A percentile compares a stretch with the other conserved stretches of the same genome.
Evolutionary conservation across 2,113 vertebrate species (phyloP).

Genomic region (Rhinolophus ferrumequinum): DNA sequence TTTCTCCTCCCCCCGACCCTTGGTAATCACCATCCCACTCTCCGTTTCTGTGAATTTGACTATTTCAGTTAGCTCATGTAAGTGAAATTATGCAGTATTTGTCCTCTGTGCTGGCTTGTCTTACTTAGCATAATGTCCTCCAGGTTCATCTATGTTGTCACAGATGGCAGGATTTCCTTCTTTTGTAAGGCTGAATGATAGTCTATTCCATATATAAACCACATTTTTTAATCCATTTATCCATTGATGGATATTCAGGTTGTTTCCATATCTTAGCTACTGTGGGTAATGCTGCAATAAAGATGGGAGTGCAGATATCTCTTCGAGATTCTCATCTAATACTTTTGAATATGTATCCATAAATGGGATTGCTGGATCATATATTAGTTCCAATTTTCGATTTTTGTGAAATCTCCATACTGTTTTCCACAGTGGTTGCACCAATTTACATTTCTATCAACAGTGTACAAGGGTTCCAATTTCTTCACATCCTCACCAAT

Average conservation of each 20-base stretch:
- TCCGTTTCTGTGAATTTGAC: neutral
- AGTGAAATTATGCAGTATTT: neutral
- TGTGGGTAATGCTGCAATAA: neutral
- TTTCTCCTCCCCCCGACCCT: fast-evolving
- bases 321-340: neutral
- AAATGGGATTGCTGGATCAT: neutral
- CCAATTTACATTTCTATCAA: neutral
- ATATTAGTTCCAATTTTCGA: neutral
- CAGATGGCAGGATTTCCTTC: neutral
- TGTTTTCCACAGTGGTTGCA: neutral
- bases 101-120: neutral
- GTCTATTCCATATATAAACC: neutral
- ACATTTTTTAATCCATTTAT: neutral
- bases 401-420: neutral
- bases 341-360: neutral
- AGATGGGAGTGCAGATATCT: no score
- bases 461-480: neutral
- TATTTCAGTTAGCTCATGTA: neutral
- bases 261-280: neutral
- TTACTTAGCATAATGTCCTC: neutral
- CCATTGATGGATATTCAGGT: neutral
- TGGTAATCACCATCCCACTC: no score
- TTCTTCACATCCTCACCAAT: neutral
- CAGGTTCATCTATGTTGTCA: neutral
- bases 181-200: neutral